Conservation (phyloP, 2,113 vertebrate genomes). For the Salvator merianae region DNA sequence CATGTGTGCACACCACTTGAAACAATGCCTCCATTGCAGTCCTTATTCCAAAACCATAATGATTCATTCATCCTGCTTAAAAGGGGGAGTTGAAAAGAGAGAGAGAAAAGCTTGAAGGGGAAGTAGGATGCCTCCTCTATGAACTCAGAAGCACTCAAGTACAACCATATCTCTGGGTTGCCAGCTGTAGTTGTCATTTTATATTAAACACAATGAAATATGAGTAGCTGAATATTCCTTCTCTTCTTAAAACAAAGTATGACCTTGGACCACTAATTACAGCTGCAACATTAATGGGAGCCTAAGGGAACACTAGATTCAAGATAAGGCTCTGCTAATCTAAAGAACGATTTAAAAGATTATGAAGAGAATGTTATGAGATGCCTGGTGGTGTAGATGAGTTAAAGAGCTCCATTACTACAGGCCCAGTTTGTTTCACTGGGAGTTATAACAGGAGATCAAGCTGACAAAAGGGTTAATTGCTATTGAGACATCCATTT, state of each 20-base stretch:
- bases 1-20: neutral
- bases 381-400: neutral
- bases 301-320: constrained; percentile 5
- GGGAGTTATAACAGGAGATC: neutral
- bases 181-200: neutral
- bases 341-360: constrained; percentile 29
- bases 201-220: constrained; percentile 1
- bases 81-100: neutral
- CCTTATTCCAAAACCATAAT: neutral
- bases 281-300: constrained; percentile 27
- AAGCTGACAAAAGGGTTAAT: neutral
- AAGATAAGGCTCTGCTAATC: neutral
- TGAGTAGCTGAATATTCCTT: constrained; percentile 34
- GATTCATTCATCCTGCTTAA: neutral
- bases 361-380: neutral
- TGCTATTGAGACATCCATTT: neutral
- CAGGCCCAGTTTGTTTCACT: neutral
- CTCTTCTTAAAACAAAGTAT: constrained; percentile 32
- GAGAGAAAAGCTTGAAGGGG: neutral
- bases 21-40: neutral
- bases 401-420: neutral
- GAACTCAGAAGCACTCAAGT: constrained; percentile 13
- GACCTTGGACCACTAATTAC: constrained; percentile 25
- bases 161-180: neutral
- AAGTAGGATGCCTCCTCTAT: neutral